Evolutionary conservation across 2,888 invertebrate genomes (phyloP).

Genomic region (Fragum fragum): DNA sequence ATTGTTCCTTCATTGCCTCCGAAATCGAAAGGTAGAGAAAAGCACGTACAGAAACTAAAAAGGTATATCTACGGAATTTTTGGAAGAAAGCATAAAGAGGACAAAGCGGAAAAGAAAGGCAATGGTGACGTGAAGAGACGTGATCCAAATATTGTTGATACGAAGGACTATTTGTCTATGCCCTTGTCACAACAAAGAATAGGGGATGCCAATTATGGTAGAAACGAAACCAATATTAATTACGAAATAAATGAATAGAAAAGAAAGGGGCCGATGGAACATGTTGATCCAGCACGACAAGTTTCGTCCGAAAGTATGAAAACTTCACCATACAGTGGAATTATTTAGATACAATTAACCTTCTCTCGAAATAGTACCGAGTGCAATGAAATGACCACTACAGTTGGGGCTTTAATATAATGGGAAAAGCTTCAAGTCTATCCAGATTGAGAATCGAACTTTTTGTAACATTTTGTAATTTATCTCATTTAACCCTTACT

Average conservation of each 20-base stretch:
- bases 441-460: too few species aligned
- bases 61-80: background rate
- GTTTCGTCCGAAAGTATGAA: background rate
- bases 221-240: background rate
- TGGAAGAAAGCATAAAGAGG: background rate
- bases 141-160: background rate
- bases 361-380: background rate
- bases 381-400: conserved; percentile 7
- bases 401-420: background rate
- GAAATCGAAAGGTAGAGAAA: background rate
- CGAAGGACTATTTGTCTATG: background rate
- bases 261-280: background rate
- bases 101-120: background rate
- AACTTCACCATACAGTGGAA: background rate
- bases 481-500: too few species aligned
- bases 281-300: background rate
- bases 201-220: background rate
- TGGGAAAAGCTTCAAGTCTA: too few species aligned
- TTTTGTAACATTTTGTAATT: too few species aligned
- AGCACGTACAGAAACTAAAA: background rate
- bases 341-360: background rate
- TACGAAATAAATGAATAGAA: background rate
- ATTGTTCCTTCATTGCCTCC: background rate
- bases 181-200: background rate
- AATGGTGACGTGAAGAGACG: background rate